Conservation (phyloP, 2,888 invertebrate genomes). For the Cryptocephalus moraei region DNA sequence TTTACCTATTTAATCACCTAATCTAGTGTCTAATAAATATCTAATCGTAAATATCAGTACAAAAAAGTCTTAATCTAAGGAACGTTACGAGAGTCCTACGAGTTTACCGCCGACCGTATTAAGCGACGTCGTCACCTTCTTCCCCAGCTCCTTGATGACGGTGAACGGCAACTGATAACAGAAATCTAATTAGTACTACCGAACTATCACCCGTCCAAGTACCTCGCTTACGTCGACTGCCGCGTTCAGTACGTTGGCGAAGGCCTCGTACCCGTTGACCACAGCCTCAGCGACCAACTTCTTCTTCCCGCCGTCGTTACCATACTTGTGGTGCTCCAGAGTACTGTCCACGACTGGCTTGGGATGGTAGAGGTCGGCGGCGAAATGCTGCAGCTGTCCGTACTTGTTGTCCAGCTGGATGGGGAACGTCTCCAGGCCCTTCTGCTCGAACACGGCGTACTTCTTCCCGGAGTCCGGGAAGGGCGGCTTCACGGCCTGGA, state of each 20-base stretch:
- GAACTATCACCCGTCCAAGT: no score
- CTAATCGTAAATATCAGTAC: no score
- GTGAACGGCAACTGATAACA: slow-evolving; percentile 26
- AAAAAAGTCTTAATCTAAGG: no score
- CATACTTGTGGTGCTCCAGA: slow-evolving; percentile 67
- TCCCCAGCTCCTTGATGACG: slow-evolving; percentile 21
- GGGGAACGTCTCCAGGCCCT: slow-evolving; percentile 22
- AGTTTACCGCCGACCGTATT: slow-evolving; percentile 28
- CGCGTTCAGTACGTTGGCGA: slow-evolving; percentile 36
- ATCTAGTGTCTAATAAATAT: no score
- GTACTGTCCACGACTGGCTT: slow-evolving; percentile 68
- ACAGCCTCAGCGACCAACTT: slow-evolving; percentile 51
- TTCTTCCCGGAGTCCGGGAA: slow-evolving; percentile 31
- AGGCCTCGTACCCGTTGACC: slow-evolving; percentile 56
- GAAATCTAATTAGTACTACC: slow-evolving; percentile 2
- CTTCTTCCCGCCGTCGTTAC: slow-evolving; percentile 62
- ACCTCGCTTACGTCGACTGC: slow-evolving; percentile 28
- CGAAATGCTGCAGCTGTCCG: slow-evolving; percentile 26
- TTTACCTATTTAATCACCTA: no score
- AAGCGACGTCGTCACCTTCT: slow-evolving; percentile 22
- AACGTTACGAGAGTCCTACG: slow-evolving; percentile 21
- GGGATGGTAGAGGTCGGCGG: slow-evolving; percentile 37
- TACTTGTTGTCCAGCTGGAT: slow-evolving; percentile 31
- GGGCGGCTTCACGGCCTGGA: slow-evolving; percentile 5
- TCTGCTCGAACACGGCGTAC: slow-evolving; percentile 24